Conservation (phyloP, 2,797 vertebrate genomes). For the Schizopygopsis malacanthus region DNA sequence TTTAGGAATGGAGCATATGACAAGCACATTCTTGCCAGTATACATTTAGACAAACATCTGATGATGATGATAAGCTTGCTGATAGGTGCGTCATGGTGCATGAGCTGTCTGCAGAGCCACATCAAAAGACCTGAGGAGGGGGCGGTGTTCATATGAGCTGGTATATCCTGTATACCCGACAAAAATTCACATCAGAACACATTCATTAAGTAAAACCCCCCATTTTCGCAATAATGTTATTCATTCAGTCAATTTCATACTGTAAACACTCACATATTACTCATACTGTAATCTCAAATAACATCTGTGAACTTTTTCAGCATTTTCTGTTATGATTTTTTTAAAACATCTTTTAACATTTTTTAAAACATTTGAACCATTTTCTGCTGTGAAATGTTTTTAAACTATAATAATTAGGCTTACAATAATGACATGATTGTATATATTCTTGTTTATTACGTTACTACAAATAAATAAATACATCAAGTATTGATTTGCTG, state of each 20-base stretch:
- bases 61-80: background rate
- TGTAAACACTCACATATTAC: background rate
- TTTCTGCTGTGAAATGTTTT: background rate
- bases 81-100: constrained; percentile 36
- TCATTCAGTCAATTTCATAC: background rate
- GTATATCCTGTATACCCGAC: constrained; percentile 11
- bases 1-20: constrained; percentile 16
- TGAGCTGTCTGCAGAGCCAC: constrained; percentile 36
- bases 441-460: background rate
- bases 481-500: background rate
- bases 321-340: background rate
- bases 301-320: background rate
- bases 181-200: background rate
- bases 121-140: constrained; percentile 28
- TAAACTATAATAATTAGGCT: background rate
- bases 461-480: background rate
- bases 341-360: background rate
- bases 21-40: background rate
- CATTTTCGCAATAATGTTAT: background rate
- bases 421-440: background rate
- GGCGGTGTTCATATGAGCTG: background rate
- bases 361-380: background rate
- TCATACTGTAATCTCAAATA: background rate
- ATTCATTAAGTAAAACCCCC: background rate
- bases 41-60: background rate